Evolutionary conservation across 1,140 invertebrate genomes (phyloP).

Genomic region (Philotrypesis tridentata): DNA sequence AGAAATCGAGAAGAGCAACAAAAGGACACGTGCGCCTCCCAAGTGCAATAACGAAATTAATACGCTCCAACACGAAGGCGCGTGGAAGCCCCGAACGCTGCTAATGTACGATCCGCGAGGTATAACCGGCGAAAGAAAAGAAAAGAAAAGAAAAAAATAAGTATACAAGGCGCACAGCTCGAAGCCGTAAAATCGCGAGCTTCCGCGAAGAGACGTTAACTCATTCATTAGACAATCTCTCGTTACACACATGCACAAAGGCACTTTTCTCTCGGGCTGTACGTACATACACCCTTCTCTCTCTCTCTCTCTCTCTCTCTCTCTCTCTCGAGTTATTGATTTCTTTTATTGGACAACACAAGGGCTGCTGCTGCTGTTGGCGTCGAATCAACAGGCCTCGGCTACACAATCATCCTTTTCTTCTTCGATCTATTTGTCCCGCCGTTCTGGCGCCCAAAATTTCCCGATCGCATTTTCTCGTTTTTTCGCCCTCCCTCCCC

Average conservation of each 20-base stretch:
- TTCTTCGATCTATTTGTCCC: neutral
- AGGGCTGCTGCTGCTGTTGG: neutral
- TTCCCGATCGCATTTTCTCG: neutral
- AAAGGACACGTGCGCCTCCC: too few relatives aligned
- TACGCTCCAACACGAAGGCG: too few relatives aligned
- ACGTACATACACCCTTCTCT: neutral
- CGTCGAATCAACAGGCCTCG: conserved; percentile 2
- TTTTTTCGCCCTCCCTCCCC: too few relatives aligned
- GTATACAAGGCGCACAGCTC: neutral
- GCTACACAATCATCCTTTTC: neutral
- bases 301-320: too few relatives aligned
- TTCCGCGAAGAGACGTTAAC: conserved; percentile 18
- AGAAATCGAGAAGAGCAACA: too few relatives aligned
- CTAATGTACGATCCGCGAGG: too few relatives aligned
- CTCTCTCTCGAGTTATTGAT: conserved; percentile 2
- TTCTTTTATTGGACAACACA: conserved; percentile 26
- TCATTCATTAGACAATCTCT: neutral
- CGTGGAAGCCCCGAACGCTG: too few relatives aligned
- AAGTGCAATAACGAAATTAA: too few relatives aligned
- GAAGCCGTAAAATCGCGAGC: neutral
- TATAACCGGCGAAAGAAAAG: neutral
- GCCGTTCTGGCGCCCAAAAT: neutral
- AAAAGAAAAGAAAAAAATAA: too few relatives aligned
- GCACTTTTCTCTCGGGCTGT: too few relatives aligned
- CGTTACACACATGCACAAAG: neutral